phyloP scores from a whole-genome alignment of 2,888 invertebrate species.

The Agonopterix alstromeriana region DNA sequence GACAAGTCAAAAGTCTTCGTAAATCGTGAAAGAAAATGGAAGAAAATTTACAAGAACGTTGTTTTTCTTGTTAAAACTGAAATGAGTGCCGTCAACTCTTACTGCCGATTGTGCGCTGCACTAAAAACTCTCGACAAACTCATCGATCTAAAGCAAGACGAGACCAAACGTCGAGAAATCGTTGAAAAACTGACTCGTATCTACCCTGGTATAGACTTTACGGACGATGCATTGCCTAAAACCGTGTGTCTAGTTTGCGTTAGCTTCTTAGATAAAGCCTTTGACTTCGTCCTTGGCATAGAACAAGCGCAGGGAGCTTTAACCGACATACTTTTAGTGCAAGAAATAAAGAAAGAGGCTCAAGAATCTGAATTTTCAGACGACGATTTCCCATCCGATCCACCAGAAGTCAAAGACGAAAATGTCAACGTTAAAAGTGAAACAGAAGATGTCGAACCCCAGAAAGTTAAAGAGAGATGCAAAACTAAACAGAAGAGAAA shows the following conservation, averaged over 20 bases:
- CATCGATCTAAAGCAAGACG: constrained; percentile 26
- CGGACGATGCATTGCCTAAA: constrained; percentile 30
- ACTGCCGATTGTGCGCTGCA: constrained; percentile 45
- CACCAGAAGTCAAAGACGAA: not conserved
- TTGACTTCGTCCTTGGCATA: constrained; percentile 36
- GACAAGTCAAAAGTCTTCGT: too few relatives aligned
- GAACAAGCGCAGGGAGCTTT: constrained; percentile 40
- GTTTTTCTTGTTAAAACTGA: not conserved
- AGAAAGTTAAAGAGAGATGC: not conserved
- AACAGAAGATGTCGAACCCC: not conserved
- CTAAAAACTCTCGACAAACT: constrained; percentile 33
- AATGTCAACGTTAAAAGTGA: not conserved
- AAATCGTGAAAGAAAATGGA: too few relatives aligned
- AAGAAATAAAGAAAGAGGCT: not conserved
- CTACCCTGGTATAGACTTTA: constrained; percentile 33
- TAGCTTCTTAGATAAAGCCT: constrained; percentile 34
- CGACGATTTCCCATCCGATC: not conserved
- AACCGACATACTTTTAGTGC: constrained; percentile 16
- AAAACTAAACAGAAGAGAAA: constrained; percentile 13
- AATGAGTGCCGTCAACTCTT: constrained; percentile 13
- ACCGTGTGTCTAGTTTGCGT: constrained; percentile 46
- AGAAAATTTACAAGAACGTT: not conserved
- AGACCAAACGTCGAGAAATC: constrained; percentile 25
- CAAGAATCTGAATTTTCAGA: not conserved
- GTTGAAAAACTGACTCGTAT: constrained; percentile 33